Conservation (phyloP, 2,113 vertebrate genomes). For the Oncorhynchus clarkii region DNA sequence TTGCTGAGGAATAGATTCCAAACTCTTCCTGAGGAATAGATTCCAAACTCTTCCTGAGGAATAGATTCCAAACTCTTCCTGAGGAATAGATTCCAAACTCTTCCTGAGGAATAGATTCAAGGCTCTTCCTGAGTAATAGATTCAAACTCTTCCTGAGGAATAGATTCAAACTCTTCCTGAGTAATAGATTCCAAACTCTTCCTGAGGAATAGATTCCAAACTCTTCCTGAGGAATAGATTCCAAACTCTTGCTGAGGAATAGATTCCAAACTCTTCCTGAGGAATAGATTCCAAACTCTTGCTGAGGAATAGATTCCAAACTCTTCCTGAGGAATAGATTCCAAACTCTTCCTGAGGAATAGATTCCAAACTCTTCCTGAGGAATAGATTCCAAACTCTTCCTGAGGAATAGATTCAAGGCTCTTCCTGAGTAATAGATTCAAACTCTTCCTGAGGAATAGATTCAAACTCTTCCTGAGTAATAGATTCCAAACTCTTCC, state of each 20-base stretch:
- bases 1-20: no score
- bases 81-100: background rate
- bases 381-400: background rate
- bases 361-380: background rate
- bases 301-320: background rate
- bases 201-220: background rate
- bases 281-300: background rate
- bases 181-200: background rate
- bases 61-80: background rate
- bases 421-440: background rate
- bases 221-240: no score
- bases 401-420: background rate
- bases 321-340: background rate
- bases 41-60: no score
- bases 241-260: no score
- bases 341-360: background rate
- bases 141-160: background rate
- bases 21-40: no score
- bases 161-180: background rate
- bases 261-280: no score
- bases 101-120: background rate
- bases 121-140: background rate
- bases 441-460: background rate
- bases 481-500: no score
- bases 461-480: no score